Evolutionary conservation across 2,888 invertebrate genomes (phyloP), one percentile per base, ranked within the genome.

Genomic region (Metellina segmentata): DNA sequence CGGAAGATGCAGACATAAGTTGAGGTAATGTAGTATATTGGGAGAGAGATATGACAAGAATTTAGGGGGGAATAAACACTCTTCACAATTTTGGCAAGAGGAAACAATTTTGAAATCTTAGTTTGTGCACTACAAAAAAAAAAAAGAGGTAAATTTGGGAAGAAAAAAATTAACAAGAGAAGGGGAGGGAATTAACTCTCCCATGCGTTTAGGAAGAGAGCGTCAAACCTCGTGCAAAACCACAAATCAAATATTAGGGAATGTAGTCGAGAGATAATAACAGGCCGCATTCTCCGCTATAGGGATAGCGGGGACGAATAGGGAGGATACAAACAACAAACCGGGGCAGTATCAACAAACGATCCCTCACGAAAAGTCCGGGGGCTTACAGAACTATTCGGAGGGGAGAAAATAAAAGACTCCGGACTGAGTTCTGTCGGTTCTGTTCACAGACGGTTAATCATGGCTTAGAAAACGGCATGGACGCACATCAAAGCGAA

Each of bases 141-240:
- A 53, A 61, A 61, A 61, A 8, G 61, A 6, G 61, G 9, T 61
- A 61, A 61, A 16, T 61, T 61, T 11, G 61, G 11, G 9, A 16
- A 61, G 61, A 16, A 61, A 61, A 61, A 61, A 61, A 61, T 61
- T 61, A 61, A 61, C 61, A 61, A 61, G 11, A 61, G 61, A 61
- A 61, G 61, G 61, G 61, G 61, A 61, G 61, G 61, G 9, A 61
- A 16, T 16, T 48, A 49, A 51, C 49, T 5, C 77, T 49, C 48
- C 16, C 51, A 13, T 48, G 13, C 11, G 19, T n/a, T 34, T 11
- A 13, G 16, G 13, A n/a, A 51, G 77, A n/a, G 49, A 77, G 49
- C 20, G 72, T 20, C 16, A 77, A 77, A 77, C 51, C n/a, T 16
- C 52, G 19, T 53, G 53, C 53, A 79, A 79, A 53, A 79, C 79